Conservation (phyloP, 2,113 vertebrate genomes). For the Bambusicola thoracicus region DNA sequence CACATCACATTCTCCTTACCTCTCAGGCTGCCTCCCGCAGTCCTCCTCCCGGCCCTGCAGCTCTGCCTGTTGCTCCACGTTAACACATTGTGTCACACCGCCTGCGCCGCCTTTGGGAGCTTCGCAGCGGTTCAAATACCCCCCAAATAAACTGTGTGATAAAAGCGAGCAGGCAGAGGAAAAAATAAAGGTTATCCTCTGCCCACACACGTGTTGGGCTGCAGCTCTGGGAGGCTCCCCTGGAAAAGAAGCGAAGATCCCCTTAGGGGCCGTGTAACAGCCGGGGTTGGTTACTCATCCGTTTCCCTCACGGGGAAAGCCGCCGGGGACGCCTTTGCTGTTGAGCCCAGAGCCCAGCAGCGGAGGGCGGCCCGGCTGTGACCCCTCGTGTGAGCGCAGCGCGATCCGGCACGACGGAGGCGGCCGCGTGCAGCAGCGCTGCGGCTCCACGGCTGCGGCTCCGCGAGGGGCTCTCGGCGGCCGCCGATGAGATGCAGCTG, state of each 20-base stretch:
- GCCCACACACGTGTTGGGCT: not conserved
- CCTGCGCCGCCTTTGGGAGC: not conserved
- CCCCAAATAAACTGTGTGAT: not conserved
- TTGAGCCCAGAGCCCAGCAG: not conserved
- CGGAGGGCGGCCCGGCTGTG: not conserved
- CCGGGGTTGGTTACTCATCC: no score
- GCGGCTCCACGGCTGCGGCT: accelerated
- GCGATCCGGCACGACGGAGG: not conserved
- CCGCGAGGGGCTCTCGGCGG: accelerated
- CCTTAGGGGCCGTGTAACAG: not conserved
- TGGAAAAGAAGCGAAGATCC: not conserved
- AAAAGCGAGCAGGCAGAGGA: not conserved
- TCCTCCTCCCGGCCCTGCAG: no score
- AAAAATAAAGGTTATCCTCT: not conserved
- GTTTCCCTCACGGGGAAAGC: not conserved
- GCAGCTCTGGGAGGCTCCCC: not conserved
- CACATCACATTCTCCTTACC: not conserved
- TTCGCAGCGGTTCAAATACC: not conserved
- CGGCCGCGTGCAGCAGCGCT: not conserved
- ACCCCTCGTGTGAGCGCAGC: not conserved
- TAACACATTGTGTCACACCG: not conserved
- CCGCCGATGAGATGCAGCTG: accelerated
- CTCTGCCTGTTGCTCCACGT: not conserved
- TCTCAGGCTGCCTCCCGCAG: not conserved
- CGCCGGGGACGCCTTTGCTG: not conserved